Evolutionary conservation across 2,888 invertebrate species (phyloP), one percentile per base, ranked within the genome.

Genomic region (Sphinx pinastri): DNA sequence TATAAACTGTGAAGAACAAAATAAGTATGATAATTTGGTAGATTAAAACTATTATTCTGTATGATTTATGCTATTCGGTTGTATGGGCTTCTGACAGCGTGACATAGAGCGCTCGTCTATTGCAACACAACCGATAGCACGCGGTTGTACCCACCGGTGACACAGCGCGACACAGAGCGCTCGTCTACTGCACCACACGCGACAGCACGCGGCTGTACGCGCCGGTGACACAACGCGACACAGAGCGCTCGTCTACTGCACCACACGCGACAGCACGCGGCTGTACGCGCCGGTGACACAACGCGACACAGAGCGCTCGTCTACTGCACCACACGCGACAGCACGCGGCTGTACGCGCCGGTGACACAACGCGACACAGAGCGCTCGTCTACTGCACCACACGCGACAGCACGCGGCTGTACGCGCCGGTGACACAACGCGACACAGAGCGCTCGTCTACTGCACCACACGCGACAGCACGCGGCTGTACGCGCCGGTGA

Each of bases 361-460:
- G 16, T 54, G 54, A 54, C 14, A 59, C 54, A 54, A 31, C 59
- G 59, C 59, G 59, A 38, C 38, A 38, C 38, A 31, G 59, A 59
- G 59, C 25, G 59, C 59, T 59, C 59, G 14, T 59, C 59, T 59
- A 59, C 59, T 59, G 59, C 31, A 59, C 59, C 38, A 59, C 59
- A 59, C 31, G 38, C 38, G 38, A 59, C 59, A 59, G 25, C 38
- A 59, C 25, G 5, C 31, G 38, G 59, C 25, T 59, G 38, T 38
- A 59, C 38, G 14, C 59, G 59, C 59, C 38, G 59, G 16, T 63
- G 45, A 45, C 16, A 38, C 31, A 31, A n/a, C 59, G 45, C 38
- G 59, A 38, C 38, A 45, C 31, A 59, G 38, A 31, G 38, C 59
- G 59, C 59, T 59, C 25, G 38, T 31, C 38, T 38, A 59, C 14